Conservation (phyloP, 2,113 vertebrate species). For the Pipra filicauda region DNA sequence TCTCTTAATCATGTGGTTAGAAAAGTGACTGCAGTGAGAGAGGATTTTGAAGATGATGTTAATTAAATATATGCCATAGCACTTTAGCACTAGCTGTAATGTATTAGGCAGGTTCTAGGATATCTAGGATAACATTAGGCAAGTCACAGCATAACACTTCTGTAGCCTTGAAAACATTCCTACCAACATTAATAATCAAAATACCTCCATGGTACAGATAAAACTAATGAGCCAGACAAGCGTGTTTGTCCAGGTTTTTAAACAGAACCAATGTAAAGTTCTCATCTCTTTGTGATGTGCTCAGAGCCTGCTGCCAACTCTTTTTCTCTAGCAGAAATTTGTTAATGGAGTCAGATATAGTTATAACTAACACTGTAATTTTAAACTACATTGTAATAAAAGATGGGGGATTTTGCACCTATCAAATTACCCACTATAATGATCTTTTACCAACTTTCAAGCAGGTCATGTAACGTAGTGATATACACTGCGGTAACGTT, state of each 20-base stretch:
- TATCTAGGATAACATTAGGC: neutral
- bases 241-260: constrained; percentile 1
- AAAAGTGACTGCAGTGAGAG: neutral
- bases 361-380: neutral
- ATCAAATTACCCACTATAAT: accelerated
- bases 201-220: constrained; percentile 21
- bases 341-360: neutral
- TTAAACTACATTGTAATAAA: neutral
- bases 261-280: neutral
- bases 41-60: neutral
- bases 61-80: neutral
- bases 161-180: constrained; percentile 27
- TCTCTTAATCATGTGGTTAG: neutral
- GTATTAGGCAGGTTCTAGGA: neutral
- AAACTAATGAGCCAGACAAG: constrained; percentile 26
- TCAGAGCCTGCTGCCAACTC: neutral
- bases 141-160: constrained; percentile 17
- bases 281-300: neutral
- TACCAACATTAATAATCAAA: constrained; percentile 23
- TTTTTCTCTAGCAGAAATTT: neutral
- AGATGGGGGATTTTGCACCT: neutral
- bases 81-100: neutral
- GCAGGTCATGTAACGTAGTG: accelerated
- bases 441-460: neutral
- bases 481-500: neutral